A percentile compares a stretch with the other conserved stretches of the same genome.
phyloP scores from a whole-genome alignment of 2,797 vertebrate species.

The Phoebastria nigripes region DNA sequence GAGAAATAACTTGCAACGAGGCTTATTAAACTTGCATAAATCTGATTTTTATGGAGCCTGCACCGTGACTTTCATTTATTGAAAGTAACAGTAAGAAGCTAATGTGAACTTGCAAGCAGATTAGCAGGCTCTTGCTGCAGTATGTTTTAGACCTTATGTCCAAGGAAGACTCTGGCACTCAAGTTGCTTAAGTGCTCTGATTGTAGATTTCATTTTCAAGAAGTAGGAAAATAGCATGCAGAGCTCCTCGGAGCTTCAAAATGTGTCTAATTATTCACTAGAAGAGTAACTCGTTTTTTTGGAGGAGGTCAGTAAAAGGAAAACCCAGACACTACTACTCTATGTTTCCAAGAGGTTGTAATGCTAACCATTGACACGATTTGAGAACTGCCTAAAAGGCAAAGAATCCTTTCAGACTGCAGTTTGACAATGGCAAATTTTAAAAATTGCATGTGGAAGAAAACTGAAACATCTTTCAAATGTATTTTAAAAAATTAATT shows the following conservation, averaged over 20 bases:
- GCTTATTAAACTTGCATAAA: slow-evolving; percentile 22
- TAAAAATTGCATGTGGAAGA: neutral
- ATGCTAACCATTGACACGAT: neutral
- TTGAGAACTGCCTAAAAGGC: neutral
- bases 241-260: neutral
- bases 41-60: slow-evolving; percentile 39
- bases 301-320: neutral
- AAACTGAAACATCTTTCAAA: neutral
- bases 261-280: neutral
- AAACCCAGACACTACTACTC: neutral
- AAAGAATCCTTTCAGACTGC: neutral
- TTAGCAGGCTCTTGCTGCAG: neutral
- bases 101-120: neutral
- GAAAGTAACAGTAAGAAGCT: slow-evolving; percentile 38
- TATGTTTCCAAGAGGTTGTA: neutral
- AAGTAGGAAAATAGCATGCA: neutral
- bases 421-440: neutral
- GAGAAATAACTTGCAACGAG: neutral
- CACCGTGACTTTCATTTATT: neutral
- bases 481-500: neutral
- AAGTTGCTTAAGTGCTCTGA: neutral
- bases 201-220: neutral
- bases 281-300: neutral
- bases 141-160: neutral
- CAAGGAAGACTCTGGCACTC: neutral